phyloP scores from a whole-genome alignment of 2,888 invertebrate species.

The Monochamus alternatus region DNA sequence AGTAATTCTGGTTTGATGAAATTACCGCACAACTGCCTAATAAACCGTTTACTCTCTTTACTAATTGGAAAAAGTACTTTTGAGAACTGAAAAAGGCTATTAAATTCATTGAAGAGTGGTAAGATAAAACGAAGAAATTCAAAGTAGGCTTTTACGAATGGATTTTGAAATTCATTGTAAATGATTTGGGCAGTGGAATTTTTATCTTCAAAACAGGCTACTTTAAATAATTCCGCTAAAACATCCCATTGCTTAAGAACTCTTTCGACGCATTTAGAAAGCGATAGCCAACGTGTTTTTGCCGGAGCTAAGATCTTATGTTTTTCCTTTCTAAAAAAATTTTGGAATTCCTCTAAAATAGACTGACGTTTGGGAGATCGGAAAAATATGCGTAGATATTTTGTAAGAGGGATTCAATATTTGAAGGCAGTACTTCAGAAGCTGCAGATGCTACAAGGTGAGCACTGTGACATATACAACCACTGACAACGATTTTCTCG shows the following conservation, averaged over 20 bases:
- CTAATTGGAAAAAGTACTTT: conserved; percentile 25
- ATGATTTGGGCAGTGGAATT: conserved; percentile 27
- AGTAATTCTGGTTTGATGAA: conserved; percentile 23
- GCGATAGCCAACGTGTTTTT: background rate
- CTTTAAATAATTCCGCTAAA: conserved; percentile 26
- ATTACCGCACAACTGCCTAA: conserved; percentile 31
- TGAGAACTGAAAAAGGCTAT: conserved; percentile 25
- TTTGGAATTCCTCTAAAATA: conserved; percentile 45
- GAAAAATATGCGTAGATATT: conserved; percentile 45
- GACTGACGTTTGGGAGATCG: conserved; percentile 45
- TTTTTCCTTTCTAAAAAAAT: conserved; percentile 33
- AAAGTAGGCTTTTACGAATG: conserved; percentile 30
- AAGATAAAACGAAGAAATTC: conserved; percentile 24
- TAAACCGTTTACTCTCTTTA: conserved; percentile 27
- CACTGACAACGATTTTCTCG: conserved; percentile 33
- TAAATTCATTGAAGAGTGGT: conserved; percentile 32
- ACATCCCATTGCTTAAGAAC: conserved; percentile 44
- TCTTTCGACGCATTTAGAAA: conserved; percentile 34
- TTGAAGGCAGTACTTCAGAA: conserved; percentile 36
- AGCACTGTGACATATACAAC: conserved; percentile 42
- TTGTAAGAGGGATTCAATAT: conserved; percentile 43
- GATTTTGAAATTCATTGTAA: conserved; percentile 35
- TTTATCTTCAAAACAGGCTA: conserved; percentile 15
- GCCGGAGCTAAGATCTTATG: conserved; percentile 39
- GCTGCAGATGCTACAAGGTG: conserved; percentile 41